Evolutionary conservation across 1,140 invertebrate genomes (phyloP), one percentile per base, ranked within the genome.

Genomic region (Pararge aegeria): DNA sequence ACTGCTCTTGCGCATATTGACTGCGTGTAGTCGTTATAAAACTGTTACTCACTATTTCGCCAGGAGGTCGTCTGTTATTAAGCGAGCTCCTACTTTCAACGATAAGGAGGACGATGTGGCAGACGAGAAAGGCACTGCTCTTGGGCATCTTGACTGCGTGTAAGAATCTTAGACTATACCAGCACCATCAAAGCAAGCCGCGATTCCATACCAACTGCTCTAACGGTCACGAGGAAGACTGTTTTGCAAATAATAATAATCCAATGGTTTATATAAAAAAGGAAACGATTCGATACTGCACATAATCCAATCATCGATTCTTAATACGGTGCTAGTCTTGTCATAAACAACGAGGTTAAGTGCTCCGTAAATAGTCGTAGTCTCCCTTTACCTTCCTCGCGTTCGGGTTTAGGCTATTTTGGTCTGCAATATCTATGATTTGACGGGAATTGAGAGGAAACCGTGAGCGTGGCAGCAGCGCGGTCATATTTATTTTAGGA

Each of bases 331-430:
- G 73, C 79, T 75, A 79, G 78, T 65, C 64, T 73, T 72, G 73
- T 83, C 73, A 82, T 83, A 83, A 83, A 86, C 79, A 83, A 86
- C 75, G 77, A 82, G 78, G 75, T 80, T 82, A 80, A 83, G 75
- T 77, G 75, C 69, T 71, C 70, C 72, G 66, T 70, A 83, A 84
- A 87, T 86, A 83, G 74, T 68, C 49, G 34, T 64, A 67, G 65
- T 67, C 70, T 78, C 71, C 75, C 72, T 77, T 70, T 72, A 63
- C 69, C 69, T 74, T 78, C 71, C 62, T 54, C 66, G 64, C 70
- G 57, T 68, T 70, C 69, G 57, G 66, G 61, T 56, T 68, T 50
- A 53, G 68, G 69, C 70, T 83, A 82, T 82, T 82, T 79, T 74
- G 66, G 70, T 68, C 60, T 57, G 50, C 61, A 73, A 70, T 75